Conservation (phyloP, 2,888 invertebrate genomes). For the Amblyjoppa fuscipennis region DNA sequence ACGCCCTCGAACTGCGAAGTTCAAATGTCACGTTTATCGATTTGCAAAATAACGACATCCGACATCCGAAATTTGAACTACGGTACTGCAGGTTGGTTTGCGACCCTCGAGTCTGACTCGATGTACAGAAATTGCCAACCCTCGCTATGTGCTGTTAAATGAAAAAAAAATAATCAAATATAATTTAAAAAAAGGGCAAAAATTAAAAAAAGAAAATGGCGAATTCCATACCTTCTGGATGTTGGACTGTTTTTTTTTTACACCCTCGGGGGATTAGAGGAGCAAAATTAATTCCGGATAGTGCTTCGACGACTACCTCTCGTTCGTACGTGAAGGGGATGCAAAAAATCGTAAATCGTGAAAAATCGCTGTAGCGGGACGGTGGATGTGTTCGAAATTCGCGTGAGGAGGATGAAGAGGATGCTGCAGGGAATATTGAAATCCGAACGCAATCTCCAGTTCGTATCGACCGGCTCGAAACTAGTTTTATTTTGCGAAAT, state of each 20-base stretch:
- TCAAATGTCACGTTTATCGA: neutral
- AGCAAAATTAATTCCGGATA: neutral
- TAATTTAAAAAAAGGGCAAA: neutral
- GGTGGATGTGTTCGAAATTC: neutral
- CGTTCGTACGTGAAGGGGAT: neutral
- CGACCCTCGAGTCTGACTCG: neutral
- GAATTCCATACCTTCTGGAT: neutral
- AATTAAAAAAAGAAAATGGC: too few relatives aligned
- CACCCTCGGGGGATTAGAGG: neutral
- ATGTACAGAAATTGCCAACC: neutral
- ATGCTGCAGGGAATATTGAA: slow-evolving; percentile 7
- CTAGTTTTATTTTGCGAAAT: neutral
- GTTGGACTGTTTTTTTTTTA: neutral
- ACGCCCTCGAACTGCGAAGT: neutral
- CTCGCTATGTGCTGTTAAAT: neutral
- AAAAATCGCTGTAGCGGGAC: neutral
- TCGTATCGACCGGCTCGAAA: neutral
- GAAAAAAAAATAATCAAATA: neutral
- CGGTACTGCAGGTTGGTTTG: neutral
- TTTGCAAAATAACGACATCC: neutral
- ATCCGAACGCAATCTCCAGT: neutral
- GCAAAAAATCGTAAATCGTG: neutral
- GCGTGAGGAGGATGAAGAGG: neutral
- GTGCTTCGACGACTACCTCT: neutral
- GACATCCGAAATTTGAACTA: too few relatives aligned